A percentile compares a stretch with the other conserved stretches of the same genome.
phyloP scores from a whole-genome alignment of 1,140 invertebrate species.

The Musca vetustissima region DNA sequence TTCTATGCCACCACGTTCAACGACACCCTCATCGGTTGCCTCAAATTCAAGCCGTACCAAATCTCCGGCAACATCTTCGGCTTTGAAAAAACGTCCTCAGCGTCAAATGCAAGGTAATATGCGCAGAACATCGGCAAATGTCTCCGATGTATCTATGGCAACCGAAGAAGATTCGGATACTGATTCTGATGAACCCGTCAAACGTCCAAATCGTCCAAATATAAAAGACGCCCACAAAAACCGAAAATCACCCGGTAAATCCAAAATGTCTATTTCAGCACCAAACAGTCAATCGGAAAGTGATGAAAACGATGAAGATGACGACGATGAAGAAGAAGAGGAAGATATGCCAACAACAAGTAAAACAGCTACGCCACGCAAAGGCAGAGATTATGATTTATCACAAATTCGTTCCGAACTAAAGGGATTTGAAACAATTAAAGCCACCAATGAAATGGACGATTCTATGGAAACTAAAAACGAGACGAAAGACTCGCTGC shows the following conservation, averaged over 20 bases:
- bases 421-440: conserved; percentile 65
- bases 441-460: conserved; percentile 36
- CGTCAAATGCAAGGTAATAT: conserved; percentile 33
- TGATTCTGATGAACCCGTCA: conserved; percentile 60
- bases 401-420: conserved; percentile 81
- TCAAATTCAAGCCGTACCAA: conserved; percentile 66
- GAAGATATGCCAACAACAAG: conserved; percentile 37
- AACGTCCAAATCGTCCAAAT: conserved; percentile 54
- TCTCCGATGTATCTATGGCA: conserved; percentile 60
- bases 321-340: conserved; percentile 39
- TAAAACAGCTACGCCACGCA: conserved; percentile 45
- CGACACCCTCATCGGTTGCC: conserved; percentile 63
- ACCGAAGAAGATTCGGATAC: conserved; percentile 64
- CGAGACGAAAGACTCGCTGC: background rate
- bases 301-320: conserved; percentile 51
- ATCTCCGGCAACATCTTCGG: conserved; percentile 60
- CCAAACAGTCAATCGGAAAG: conserved; percentile 48
- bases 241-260: conserved; percentile 51
- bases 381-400: conserved; percentile 76
- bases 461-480: background rate
- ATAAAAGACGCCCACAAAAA: conserved; percentile 24
- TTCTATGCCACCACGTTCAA: conserved; percentile 60
- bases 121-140: conserved; percentile 50
- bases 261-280: conserved; percentile 25
- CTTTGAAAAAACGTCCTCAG: conserved; percentile 56